Percentiles rank a stretch among this genome's conserved stretches.
These are phyloP conservation scores for Lobophora halterata DNA, from an alignment of 2,888 invertebrate genomes.

Conservation along the genomic window DNA sequence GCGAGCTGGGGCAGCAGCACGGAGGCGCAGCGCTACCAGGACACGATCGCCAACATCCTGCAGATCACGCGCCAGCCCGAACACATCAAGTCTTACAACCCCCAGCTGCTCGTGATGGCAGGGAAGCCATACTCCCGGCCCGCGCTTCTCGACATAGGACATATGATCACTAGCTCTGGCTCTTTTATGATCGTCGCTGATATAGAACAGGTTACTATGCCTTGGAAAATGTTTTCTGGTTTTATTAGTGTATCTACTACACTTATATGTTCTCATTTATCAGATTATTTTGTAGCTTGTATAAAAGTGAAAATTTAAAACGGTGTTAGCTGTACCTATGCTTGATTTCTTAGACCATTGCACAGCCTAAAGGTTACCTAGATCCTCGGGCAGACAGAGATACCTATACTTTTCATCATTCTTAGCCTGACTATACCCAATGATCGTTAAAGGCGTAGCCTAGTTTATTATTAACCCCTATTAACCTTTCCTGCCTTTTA, in stretches of 20 bases:
- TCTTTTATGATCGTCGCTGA: slow-evolving; percentile 95
- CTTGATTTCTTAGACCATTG: too few relatives aligned
- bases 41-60: slow-evolving; percentile 32
- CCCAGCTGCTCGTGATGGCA: slow-evolving; percentile 91
- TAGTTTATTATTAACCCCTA: too few relatives aligned
- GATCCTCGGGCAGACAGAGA: too few relatives aligned
- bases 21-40: slow-evolving; percentile 91
- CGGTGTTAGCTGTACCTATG: too few relatives aligned
- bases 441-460: too few relatives aligned
- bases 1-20: slow-evolving; percentile 98
- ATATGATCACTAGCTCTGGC: slow-evolving; percentile 93
- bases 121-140: slow-evolving; percentile 92
- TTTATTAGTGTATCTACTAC: background rate
- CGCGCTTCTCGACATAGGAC: slow-evolving; percentile 92
- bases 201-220: slow-evolving; percentile 89
- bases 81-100: slow-evolving; percentile 97
- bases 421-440: too few relatives aligned
- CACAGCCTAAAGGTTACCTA: too few relatives aligned
- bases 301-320: too few relatives aligned
- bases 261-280: background rate
- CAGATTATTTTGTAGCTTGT: background rate
- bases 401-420: too few relatives aligned
- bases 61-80: slow-evolving; percentile 85
- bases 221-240: too few relatives aligned
- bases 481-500: too few relatives aligned